Percentiles rank a stretch among this genome's conserved stretches.
Evolutionary conservation across 1,140 invertebrate genomes (phyloP).

Genomic region (Pseudachorutes palmiensis): DNA sequence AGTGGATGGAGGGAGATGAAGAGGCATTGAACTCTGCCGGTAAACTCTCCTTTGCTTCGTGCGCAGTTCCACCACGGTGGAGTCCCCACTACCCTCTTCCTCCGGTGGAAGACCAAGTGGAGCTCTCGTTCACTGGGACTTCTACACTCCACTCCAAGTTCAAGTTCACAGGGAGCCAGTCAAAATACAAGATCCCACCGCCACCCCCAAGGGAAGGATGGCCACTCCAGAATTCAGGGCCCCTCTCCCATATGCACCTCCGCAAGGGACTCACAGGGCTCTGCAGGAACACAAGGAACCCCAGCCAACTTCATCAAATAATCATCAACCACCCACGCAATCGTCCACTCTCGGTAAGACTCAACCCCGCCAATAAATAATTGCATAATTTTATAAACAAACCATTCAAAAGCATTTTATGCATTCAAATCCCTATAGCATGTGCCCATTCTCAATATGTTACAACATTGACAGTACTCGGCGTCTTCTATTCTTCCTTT

Average conservation of each 20-base stretch:
- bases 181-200: not conserved
- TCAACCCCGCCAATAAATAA: no score
- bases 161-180: not conserved
- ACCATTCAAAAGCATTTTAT: no score
- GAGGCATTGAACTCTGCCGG: not conserved
- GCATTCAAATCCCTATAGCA: no score
- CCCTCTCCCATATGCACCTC: not conserved
- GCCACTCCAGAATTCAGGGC: not conserved
- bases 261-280: not conserved
- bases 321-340: no score
- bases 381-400: no score
- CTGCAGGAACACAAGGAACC: not conserved
- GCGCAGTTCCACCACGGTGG: conserved; percentile 1
- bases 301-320: no score
- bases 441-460: no score
- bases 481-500: no score
- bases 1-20: no score
- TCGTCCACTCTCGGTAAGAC: no score
- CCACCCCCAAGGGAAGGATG: not conserved
- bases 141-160: not conserved
- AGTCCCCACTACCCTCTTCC: not conserved
- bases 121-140: conserved; percentile 1
- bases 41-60: conserved; percentile 1
- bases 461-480: no score
- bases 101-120: not conserved